Evolutionary conservation across 2,888 invertebrate genomes (phyloP), one percentile per base, ranked within the genome.

Genomic region (Drosophila setosimentum): DNA sequence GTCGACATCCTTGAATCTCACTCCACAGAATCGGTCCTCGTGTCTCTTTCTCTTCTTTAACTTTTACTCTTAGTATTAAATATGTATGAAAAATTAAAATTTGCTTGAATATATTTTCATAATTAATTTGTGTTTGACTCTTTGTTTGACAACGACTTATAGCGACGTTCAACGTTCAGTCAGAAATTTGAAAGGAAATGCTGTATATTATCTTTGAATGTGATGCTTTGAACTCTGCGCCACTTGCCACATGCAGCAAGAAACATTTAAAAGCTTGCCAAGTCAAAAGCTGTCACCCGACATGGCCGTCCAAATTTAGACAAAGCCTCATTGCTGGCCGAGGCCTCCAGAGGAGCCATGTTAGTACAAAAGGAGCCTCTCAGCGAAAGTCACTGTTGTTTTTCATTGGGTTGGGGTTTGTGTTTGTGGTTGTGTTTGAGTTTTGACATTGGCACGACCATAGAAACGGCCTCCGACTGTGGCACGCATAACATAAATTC

Each of bases 401-500:
- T 79, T 67, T 54, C 30, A 58, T 58, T 73, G 59, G 57, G 68
- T 54, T 63, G 71, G 62, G 73, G 61, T 64, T 64, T 49, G 21
- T 21, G 42, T 40, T 61, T 61, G 68, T 16, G 48, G 49, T 66
- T 64, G 35, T 27, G 60, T 21, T 51, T 74, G 63, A 64, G 59
- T 72, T 78, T 75, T 80, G 78, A 78, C 84, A 84, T 78, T 80
- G 78, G 59, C 60, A 71, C 64, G 74, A 73, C 68, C 68, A 72
- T 69, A 69, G 76, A 62, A 78, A 68, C 70, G 80, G 80, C 68
- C 75, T 77, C 78, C 77, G 73, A 70, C 76, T 70, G 79, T 71
- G 87, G 87, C 84, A 86, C 86, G 86, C 86, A 86, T 86, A 89
- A 89, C 89, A 87, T 87, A 87, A 87, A 87, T 87, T 87, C 80